Evolutionary conservation across 2,888 invertebrate genomes (phyloP).

Genomic region (Graphium colonna): DNA sequence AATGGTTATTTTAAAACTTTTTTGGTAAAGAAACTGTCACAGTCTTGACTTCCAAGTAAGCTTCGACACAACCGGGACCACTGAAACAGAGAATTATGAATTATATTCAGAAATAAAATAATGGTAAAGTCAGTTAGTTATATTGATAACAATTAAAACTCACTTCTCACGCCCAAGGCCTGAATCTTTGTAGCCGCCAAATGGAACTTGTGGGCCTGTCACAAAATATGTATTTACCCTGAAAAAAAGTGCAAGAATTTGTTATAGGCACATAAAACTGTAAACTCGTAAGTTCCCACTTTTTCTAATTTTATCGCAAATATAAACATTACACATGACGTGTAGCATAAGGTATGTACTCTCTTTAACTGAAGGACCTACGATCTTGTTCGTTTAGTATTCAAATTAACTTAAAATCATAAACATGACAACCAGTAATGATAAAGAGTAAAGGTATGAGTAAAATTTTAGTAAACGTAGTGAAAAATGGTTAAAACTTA

Average conservation of each 20-base stretch:
- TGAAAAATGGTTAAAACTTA: too few relatives aligned
- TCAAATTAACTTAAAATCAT: too few relatives aligned
- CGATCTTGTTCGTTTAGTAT: too few relatives aligned
- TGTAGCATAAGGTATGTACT: too few relatives aligned
- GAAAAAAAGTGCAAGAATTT: constrained; percentile 69
- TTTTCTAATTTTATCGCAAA: too few relatives aligned
- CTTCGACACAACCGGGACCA: constrained; percentile 84
- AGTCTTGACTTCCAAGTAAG: constrained; percentile 87
- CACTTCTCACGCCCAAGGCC: constrained; percentile 89
- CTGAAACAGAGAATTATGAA: constrained; percentile 61
- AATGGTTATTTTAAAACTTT: constrained; percentile 41
- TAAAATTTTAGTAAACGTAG: too few relatives aligned
- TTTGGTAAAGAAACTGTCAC: constrained; percentile 76
- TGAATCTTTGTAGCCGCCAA: constrained; percentile 92
- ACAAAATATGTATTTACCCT: constrained; percentile 77
- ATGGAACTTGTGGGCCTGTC: constrained; percentile 84
- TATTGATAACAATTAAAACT: constrained; percentile 38
- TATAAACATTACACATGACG: too few relatives aligned
- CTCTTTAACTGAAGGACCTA: too few relatives aligned
- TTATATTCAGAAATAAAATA: constrained; percentile 6
- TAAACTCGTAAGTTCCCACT: constrained; percentile 83
- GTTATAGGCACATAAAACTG: neutral
- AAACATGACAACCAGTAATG: too few relatives aligned
- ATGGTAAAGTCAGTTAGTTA: too few relatives aligned
- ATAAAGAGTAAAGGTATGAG: too few relatives aligned